These are phyloP conservation scores for Paratilapia polleni DNA, from an alignment of 2,113 vertebrate species.

Conservation along the genomic window DNA sequence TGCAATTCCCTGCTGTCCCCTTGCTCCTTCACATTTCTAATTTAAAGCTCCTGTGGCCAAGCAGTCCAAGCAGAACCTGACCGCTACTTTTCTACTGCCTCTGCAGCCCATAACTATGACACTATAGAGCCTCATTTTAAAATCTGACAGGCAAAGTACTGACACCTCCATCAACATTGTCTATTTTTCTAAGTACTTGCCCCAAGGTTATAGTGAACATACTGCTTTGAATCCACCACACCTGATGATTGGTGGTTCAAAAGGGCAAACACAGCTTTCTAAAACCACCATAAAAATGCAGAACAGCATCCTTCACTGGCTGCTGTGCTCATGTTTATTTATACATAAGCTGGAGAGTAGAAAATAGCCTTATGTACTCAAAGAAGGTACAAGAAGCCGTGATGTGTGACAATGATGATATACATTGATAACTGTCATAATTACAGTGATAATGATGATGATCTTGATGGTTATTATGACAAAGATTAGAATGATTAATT, in stretches of 20 bases:
- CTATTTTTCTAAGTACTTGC: constrained; percentile 19
- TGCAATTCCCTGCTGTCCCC: constrained; percentile 43
- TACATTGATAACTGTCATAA: constrained; percentile 38
- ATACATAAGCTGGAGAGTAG: not conserved
- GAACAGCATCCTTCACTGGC: not conserved
- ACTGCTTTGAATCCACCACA: not conserved
- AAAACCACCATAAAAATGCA: constrained; percentile 32
- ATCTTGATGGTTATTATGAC: constrained; percentile 32
- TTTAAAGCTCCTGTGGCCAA: constrained; percentile 62
- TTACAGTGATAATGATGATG: constrained; percentile 31
- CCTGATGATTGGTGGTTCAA: not conserved
- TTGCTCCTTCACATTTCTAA: constrained; percentile 51
- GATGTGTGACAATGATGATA: constrained; percentile 43
- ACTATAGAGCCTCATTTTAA: constrained; percentile 19
- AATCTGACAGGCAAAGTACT: constrained; percentile 29
- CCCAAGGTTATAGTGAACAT: constrained; percentile 3
- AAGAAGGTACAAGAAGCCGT: not conserved
- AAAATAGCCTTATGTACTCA: constrained; percentile 9
- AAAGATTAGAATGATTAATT: constrained; percentile 49
- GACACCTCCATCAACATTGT: constrained; percentile 19
- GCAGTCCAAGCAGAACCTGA: constrained; percentile 35
- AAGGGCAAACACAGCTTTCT: constrained; percentile 22
- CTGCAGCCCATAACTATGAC: not conserved
- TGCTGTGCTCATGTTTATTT: constrained; percentile 50
- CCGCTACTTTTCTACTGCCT: not conserved